These are phyloP conservation scores for Bathynomus jamesi DNA, from an alignment of 1,140 invertebrate genomes.

Conservation along the genomic window DNA sequence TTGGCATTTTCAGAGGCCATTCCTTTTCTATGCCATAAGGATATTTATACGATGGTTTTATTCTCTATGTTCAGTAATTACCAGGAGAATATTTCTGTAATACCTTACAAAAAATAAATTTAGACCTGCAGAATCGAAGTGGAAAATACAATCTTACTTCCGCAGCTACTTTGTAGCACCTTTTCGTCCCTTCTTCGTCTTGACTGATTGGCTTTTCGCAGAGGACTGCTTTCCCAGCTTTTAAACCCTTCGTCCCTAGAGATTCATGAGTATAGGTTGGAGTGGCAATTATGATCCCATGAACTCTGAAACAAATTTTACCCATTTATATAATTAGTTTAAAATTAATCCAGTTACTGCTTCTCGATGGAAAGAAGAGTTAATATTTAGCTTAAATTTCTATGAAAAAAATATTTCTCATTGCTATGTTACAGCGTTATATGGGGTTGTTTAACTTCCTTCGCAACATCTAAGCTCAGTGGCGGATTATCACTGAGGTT, in stretches of 20 bases:
- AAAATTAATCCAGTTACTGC: not conserved
- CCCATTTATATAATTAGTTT: not conserved
- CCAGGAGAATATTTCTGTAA: too few species aligned
- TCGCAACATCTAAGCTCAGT: too few species aligned
- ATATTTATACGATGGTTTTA: too few species aligned
- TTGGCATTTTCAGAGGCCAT: too few species aligned
- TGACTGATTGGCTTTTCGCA: conserved; percentile 64
- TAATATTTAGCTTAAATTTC: not conserved
- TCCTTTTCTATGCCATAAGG: too few species aligned
- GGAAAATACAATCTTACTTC: too few species aligned
- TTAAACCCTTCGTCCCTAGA: conserved; percentile 52
- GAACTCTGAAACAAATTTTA: conserved; percentile 44
- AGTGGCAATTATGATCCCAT: conserved; percentile 52
- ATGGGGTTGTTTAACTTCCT: too few species aligned
- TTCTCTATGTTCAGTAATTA: too few species aligned
- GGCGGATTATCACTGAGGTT: too few species aligned
- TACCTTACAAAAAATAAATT: too few species aligned
- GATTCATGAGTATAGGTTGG: conserved; percentile 56
- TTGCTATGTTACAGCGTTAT: not conserved
- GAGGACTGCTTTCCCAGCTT: conserved; percentile 56
- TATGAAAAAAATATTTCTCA: not conserved
- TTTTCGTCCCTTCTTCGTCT: conserved; percentile 46
- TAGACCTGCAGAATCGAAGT: too few species aligned
- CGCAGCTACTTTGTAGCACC: conserved; percentile 54
- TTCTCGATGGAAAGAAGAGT: not conserved